phyloP scores from a whole-genome alignment of 2,888 invertebrate species.

The Eilema sororculum region DNA sequence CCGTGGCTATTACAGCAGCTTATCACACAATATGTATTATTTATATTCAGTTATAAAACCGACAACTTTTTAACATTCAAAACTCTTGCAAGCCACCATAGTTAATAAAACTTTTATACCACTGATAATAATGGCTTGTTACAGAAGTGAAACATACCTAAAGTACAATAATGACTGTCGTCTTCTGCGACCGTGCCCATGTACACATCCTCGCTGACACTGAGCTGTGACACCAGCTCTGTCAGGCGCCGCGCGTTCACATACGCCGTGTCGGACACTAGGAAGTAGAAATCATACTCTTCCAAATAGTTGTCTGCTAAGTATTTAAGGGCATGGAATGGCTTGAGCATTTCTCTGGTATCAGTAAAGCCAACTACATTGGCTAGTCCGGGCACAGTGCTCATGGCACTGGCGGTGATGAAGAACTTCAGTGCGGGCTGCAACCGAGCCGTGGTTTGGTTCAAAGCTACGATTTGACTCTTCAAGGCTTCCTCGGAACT shows the following conservation, averaged over 20 bases:
- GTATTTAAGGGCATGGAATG: slow-evolving; percentile 96
- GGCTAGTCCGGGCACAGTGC: slow-evolving; percentile 74
- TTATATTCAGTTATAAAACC: not conserved
- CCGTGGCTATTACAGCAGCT: too few relatives aligned
- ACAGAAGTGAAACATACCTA: slow-evolving; percentile 81
- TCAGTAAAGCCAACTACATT: slow-evolving; percentile 96
- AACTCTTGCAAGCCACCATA: too few relatives aligned
- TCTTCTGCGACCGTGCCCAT: slow-evolving; percentile 90
- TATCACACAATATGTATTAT: not conserved
- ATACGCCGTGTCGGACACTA: slow-evolving; percentile 94
- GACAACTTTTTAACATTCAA: too few relatives aligned
- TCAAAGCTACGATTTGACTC: slow-evolving; percentile 94
- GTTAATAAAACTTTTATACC: too few relatives aligned
- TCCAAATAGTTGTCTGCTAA: slow-evolving; percentile 95
- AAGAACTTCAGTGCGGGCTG: slow-evolving; percentile 95
- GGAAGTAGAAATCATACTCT: slow-evolving; percentile 97
- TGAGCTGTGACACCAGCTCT: slow-evolving; percentile 91
- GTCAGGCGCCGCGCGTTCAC: slow-evolving; percentile 93
- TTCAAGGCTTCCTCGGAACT: slow-evolving; percentile 91
- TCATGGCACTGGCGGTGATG: slow-evolving; percentile 86
- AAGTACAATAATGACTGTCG: slow-evolving; percentile 89
- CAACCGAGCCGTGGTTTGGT: slow-evolving; percentile 94
- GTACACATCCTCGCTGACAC: slow-evolving; percentile 94
- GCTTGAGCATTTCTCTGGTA: slow-evolving; percentile 90
- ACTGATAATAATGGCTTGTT: not conserved